Evolutionary conservation across 2,113 vertebrate genomes (phyloP).

Genomic region (Epinephelus fuscoguttatus): DNA sequence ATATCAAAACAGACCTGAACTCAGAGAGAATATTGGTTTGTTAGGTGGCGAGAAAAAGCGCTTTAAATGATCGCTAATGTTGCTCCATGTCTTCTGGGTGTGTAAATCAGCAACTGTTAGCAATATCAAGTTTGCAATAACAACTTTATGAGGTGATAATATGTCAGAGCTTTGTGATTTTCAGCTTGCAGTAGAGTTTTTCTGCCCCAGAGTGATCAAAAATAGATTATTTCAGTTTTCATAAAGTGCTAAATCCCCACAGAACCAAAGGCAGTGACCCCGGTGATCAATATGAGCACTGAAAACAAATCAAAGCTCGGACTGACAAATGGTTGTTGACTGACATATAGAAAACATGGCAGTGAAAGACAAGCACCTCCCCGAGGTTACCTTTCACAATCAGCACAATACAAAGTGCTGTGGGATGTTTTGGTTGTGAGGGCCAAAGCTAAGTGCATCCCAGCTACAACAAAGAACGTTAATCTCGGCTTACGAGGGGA

Average conservation of each 20-base stretch:
- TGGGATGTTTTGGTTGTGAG: slow-evolving; percentile 60
- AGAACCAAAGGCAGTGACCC: slow-evolving; percentile 7
- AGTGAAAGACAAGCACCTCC: slow-evolving; percentile 12
- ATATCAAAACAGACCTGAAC: slow-evolving; percentile 9
- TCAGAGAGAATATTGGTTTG: neutral
- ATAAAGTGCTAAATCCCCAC: neutral
- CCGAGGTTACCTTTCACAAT: slow-evolving; percentile 8
- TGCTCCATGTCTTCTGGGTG: neutral
- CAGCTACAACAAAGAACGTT: slow-evolving; percentile 55
- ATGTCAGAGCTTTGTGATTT: neutral
- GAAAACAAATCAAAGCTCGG: slow-evolving; percentile 20
- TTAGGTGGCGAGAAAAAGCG: neutral
- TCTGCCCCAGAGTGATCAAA: neutral
- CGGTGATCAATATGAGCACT: slow-evolving; percentile 12
- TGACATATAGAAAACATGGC: slow-evolving; percentile 21
- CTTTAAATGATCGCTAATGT: neutral
- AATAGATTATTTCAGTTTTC: slow-evolving; percentile 21
- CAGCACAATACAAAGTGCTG: slow-evolving; percentile 48
- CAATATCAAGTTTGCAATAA: neutral
- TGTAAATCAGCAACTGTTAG: neutral
- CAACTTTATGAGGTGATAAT: slow-evolving; percentile 1
- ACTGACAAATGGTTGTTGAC: slow-evolving; percentile 19
- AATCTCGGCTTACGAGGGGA: slow-evolving; percentile 8
- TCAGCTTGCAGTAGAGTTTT: neutral
- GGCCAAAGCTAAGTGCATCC: slow-evolving; percentile 54